Conservation (phyloP, 2,113 vertebrate species). For the Chrysochloris asiatica region DNA sequence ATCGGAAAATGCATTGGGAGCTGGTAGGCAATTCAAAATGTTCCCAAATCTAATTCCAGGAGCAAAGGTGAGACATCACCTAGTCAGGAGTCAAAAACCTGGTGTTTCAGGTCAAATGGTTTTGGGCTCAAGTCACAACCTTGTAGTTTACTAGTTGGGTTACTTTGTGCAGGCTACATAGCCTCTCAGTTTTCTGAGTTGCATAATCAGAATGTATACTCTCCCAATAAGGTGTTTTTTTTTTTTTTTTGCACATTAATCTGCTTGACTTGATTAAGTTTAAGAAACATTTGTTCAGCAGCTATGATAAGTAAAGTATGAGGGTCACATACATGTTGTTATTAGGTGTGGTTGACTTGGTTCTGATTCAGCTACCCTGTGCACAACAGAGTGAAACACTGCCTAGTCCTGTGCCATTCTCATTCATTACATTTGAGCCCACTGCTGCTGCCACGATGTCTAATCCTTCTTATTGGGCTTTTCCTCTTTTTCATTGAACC, state of each 20-base stretch:
- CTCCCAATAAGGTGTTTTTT: too few relatives aligned
- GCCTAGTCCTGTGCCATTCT: too few relatives aligned
- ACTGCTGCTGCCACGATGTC: too few relatives aligned
- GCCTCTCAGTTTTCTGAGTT: constrained; percentile 37
- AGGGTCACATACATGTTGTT: not conserved
- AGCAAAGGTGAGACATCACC: not conserved
- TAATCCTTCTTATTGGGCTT: too few relatives aligned
- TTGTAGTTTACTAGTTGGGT: constrained; percentile 22
- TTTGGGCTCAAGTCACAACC: not conserved
- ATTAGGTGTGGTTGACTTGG: too few relatives aligned
- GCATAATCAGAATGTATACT: not conserved
- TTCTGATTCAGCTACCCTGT: too few relatives aligned
- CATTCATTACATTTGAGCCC: too few relatives aligned
- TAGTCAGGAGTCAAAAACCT: not conserved
- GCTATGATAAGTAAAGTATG: constrained; percentile 9
- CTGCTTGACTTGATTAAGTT: not conserved
- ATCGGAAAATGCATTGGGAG: constrained; percentile 3
- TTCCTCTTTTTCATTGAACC: too few relatives aligned
- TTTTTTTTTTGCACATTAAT: not conserved
- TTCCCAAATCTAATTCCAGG: not conserved
- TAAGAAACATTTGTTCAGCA: constrained; percentile 7
- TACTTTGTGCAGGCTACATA: not conserved
- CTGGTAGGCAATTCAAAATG: constrained; percentile 1
- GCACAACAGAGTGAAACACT: too few relatives aligned
- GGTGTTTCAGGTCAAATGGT: not conserved